Evolutionary conservation across 2,888 invertebrate species (phyloP).

Genomic region (Cephonodes hylas): DNA sequence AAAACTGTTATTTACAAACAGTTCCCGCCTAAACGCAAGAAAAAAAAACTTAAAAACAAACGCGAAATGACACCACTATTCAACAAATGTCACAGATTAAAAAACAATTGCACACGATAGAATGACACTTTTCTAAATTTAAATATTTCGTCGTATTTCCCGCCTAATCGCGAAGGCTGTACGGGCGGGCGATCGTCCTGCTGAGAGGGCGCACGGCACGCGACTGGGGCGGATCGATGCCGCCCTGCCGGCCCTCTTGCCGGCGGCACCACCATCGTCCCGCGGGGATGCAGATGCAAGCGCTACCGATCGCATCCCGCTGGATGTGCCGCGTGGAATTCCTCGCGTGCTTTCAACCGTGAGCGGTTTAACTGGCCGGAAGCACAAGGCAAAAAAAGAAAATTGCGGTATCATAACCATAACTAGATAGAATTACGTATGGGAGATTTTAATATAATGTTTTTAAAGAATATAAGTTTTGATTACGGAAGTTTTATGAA

Average conservation of each 20-base stretch:
- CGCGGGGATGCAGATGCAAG: constrained; percentile 78
- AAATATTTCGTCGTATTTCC: constrained; percentile 46
- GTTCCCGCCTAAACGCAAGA: neutral
- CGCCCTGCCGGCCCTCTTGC: constrained; percentile 44
- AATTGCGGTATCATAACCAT: too few relatives aligned
- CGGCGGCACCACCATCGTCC: constrained; percentile 52
- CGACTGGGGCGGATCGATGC: constrained; percentile 74
- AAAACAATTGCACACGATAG: neutral
- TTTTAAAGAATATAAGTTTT: too few relatives aligned
- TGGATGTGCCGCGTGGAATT: constrained; percentile 28
- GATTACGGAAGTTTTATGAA: too few relatives aligned
- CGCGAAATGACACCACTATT: neutral
- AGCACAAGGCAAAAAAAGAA: neutral
- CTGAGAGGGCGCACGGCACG: constrained; percentile 53
- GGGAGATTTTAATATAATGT: neutral
- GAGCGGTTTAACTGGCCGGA: neutral
- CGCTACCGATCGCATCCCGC: constrained; percentile 27
- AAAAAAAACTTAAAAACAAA: neutral
- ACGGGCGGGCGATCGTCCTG: constrained; percentile 51
- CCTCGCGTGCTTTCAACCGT: neutral
- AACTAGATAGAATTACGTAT: neutral
- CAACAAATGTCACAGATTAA: neutral
- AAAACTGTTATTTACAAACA: neutral
- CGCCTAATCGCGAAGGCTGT: constrained; percentile 71
- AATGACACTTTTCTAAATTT: neutral